A percentile compares a stretch with the other conserved stretches of the same genome.
phyloP scores from a whole-genome alignment of 2,888 invertebrate genomes.

The Odontothrips loti region DNA sequence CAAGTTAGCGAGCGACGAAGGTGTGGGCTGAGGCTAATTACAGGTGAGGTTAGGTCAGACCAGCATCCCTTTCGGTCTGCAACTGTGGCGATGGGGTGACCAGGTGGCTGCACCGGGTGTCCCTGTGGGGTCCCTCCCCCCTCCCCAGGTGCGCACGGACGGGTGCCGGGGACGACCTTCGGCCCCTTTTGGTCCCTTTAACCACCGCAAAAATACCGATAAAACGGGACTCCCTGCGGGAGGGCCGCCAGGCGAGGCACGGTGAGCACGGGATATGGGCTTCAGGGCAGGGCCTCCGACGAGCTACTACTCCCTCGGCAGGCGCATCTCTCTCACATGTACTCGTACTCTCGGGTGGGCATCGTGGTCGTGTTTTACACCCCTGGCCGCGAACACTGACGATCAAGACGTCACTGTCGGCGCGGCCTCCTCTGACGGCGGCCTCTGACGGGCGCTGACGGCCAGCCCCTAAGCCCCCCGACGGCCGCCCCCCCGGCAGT shows the following conservation, averaged over 20 bases:
- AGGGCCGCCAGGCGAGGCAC: not conserved
- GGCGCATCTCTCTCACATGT: too few species aligned
- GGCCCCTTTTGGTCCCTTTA: not conserved
- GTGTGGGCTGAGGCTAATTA: too few species aligned
- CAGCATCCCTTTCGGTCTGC: not conserved
- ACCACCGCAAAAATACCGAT: not conserved
- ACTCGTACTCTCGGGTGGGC: too few species aligned
- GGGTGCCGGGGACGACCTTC: too few species aligned
- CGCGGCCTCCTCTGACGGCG: not conserved
- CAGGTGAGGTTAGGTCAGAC: not conserved
- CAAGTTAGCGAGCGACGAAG: not conserved
- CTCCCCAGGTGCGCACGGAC: not conserved
- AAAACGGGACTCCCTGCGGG: not conserved
- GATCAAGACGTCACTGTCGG: not conserved
- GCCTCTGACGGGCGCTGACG: not conserved
- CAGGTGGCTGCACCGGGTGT: not conserved
- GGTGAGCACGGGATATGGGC: too few species aligned
- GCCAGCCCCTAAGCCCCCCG: not conserved
- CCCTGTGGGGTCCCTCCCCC: too few species aligned
- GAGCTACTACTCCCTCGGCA: too few species aligned
- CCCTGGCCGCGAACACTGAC: not conserved
- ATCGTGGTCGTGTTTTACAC: too few species aligned
- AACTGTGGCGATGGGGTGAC: not conserved
- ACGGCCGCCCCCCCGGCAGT: not conserved
- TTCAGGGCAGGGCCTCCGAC: too few species aligned